Percentiles rank a stretch among this genome's conserved stretches.
Evolutionary conservation across 2,113 vertebrate species (phyloP).

Genomic region (Podarcis muralis): DNA sequence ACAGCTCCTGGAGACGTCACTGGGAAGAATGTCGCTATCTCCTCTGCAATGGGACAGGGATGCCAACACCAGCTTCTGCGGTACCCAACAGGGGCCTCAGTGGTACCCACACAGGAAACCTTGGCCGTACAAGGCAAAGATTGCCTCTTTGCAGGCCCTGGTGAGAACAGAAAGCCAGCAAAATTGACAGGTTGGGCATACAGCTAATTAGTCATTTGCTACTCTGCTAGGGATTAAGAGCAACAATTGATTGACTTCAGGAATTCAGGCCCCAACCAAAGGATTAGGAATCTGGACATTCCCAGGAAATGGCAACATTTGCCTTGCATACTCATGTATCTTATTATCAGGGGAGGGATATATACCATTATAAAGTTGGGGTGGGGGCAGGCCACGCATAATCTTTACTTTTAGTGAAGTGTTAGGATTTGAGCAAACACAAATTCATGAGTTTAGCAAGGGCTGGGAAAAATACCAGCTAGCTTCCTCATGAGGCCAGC

Average conservation of each 20-base stretch:
- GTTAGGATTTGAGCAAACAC: too few relatives aligned
- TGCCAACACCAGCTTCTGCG: neutral
- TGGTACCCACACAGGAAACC: neutral
- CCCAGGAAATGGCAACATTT: neutral
- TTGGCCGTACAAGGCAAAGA: conserved; percentile 14
- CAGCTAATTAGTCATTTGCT: too few relatives aligned
- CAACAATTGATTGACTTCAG: neutral
- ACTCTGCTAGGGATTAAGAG: neutral
- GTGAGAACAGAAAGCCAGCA: neutral
- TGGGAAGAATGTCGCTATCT: conserved; percentile 18
- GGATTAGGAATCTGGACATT: neutral
- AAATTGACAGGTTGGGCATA: neutral
- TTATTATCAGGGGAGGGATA: too few relatives aligned
- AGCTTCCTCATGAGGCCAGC: too few relatives aligned
- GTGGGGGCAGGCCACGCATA: too few relatives aligned
- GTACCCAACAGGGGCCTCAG: neutral
- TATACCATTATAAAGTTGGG: too few relatives aligned
- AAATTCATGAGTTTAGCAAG: too few relatives aligned
- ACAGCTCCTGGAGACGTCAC: conserved; percentile 12
- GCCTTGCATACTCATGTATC: too few relatives aligned
- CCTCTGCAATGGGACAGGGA: neutral
- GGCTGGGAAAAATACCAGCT: too few relatives aligned
- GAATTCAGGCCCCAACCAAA: neutral
- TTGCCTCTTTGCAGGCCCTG: neutral
- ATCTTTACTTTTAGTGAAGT: too few relatives aligned